phyloP scores from a whole-genome alignment of 1,140 invertebrate genomes.

The Drosophila tsacasi region DNA sequence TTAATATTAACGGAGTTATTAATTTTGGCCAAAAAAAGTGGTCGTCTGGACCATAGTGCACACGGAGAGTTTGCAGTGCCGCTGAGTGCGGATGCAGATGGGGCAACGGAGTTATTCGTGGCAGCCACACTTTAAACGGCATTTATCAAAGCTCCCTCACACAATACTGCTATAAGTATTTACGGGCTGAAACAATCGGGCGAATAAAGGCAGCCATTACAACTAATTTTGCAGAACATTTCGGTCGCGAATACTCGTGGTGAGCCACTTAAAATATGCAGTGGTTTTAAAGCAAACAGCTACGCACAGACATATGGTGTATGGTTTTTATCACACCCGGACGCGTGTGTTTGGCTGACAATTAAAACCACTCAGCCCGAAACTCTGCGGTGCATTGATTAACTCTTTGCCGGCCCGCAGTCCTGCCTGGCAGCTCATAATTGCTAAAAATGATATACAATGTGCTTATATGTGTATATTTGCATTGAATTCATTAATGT shows the following conservation, averaged over 20 bases:
- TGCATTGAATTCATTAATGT: constrained; percentile 42
- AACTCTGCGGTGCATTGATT: constrained; percentile 68
- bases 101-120: constrained; percentile 3
- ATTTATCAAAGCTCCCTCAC: constrained; percentile 58
- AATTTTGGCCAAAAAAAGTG: no score
- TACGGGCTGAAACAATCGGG: constrained; percentile 16
- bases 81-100: neutral
- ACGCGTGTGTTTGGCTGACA: constrained; percentile 14
- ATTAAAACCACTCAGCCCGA: constrained; percentile 41
- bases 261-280: constrained; percentile 46
- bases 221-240: constrained; percentile 50
- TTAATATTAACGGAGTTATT: no score
- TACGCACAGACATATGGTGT: neutral
- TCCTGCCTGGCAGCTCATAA: constrained; percentile 34
- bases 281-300: constrained; percentile 25
- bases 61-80: constrained; percentile 12
- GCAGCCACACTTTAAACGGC: constrained; percentile 35
- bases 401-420: constrained; percentile 57
- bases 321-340: constrained; percentile 6
- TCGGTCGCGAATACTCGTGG: constrained; percentile 34
- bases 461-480: constrained; percentile 27
- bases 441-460: constrained; percentile 28
- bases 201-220: constrained; percentile 32
- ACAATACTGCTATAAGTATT: constrained; percentile 3
- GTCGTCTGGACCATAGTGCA: no score